A percentile compares a stretch with the other conserved stretches of the same genome.
Conservation (phyloP, 2,888 invertebrate species). For the Drosophila pseudotalamancana region DNA sequence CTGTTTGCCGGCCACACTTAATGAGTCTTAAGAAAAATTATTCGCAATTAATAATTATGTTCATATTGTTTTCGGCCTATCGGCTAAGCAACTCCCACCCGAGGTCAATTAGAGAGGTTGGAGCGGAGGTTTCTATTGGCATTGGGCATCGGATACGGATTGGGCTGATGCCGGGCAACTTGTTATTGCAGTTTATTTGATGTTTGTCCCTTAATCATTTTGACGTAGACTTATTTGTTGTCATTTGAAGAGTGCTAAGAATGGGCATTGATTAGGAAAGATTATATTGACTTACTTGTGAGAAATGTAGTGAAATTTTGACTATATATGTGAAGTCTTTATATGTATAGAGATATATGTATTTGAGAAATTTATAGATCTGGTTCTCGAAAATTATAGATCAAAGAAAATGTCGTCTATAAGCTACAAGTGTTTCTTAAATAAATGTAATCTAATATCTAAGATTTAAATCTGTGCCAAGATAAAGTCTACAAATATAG, state of each 20-base stretch:
- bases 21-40: constrained; percentile 80
- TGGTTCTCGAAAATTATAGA: no score
- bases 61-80: constrained; percentile 71
- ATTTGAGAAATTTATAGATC: no score
- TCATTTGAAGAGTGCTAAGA: constrained; percentile 44
- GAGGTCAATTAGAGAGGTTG: constrained; percentile 27
- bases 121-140: background rate
- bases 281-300: no score
- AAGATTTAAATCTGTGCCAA: no score
- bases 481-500: no score
- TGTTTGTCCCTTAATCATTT: constrained; percentile 77
- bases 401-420: no score
- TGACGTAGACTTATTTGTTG: constrained; percentile 75
- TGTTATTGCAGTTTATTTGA: constrained; percentile 78
- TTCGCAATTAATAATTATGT: constrained; percentile 78
- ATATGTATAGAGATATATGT: no score
- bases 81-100: constrained; percentile 23
- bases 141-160: no score
- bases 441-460: no score
- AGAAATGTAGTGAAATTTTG: no score
- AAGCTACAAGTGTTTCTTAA: no score
- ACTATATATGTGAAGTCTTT: no score
- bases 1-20: constrained; percentile 73
- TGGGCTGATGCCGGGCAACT: constrained; percentile 31
- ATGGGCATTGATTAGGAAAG: constrained; percentile 37